Evolutionary conservation across 2,888 invertebrate genomes (phyloP).

Genomic region (Eumacrocentrus americanus): DNA sequence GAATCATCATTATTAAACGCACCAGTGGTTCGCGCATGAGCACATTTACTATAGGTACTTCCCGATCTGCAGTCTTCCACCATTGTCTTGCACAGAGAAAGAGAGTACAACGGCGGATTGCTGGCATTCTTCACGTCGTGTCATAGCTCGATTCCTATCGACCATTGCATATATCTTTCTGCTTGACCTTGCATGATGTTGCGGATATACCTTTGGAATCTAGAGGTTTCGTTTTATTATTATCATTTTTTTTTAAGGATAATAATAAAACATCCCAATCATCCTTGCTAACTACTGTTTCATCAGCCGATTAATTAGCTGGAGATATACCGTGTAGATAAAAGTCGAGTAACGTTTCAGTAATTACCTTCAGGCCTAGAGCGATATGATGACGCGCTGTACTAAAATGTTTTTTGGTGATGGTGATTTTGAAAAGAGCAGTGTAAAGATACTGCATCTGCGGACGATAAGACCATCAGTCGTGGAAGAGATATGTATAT

Average conservation of each 20-base stretch:
- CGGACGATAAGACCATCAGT: no score
- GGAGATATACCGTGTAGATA: slow-evolving; percentile 57
- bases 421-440: no score
- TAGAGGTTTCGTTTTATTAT: neutral
- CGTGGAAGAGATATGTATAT: no score
- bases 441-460: no score
- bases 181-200: slow-evolving; percentile 2
- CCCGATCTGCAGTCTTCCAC: slow-evolving; percentile 27
- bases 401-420: no score
- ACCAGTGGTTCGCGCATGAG: slow-evolving; percentile 33
- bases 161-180: neutral
- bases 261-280: slow-evolving; percentile 43
- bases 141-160: neutral
- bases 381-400: no score
- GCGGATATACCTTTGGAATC: neutral
- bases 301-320: slow-evolving; percentile 59
- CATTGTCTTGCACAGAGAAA: slow-evolving; percentile 23
- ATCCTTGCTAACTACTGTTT: slow-evolving; percentile 60
- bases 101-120: neutral
- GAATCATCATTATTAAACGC: slow-evolving; percentile 46
- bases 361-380: slow-evolving; percentile 23
- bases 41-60: slow-evolving; percentile 8
- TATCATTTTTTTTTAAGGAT: neutral
- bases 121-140: slow-evolving; percentile 5
- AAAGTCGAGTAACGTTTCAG: slow-evolving; percentile 30